phyloP scores from a whole-genome alignment of 1,140 invertebrate genomes.

The Augochlora pura region DNA sequence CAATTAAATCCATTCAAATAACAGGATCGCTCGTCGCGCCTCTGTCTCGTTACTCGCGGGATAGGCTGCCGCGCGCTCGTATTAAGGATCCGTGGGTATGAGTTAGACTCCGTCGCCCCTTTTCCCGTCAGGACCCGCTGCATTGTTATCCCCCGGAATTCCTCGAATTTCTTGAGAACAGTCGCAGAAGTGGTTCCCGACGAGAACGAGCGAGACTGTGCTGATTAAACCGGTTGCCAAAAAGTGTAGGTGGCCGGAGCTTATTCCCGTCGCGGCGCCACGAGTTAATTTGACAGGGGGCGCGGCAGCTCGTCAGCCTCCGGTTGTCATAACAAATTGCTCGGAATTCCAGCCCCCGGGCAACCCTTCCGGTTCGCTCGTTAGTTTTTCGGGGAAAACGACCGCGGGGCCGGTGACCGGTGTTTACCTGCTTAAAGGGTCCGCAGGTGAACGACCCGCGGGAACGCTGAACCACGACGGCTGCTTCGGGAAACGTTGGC shows the following conservation, averaged over 20 bases:
- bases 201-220: constrained; percentile 40
- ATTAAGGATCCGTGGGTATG: constrained; percentile 12
- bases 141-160: constrained; percentile 37
- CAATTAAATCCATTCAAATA: constrained; percentile 45
- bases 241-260: constrained; percentile 12
- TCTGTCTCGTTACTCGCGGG: constrained; percentile 20
- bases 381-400: neutral
- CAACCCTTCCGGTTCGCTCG: neutral
- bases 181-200: constrained; percentile 31
- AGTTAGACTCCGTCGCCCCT: constrained; percentile 5
- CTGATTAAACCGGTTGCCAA: constrained; percentile 58
- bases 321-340: constrained; percentile 8
- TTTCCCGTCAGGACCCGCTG: neutral
- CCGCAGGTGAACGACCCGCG: neutral
- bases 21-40: constrained; percentile 29
- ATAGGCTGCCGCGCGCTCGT: constrained; percentile 15
- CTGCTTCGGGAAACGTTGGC: neutral
- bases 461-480: neutral
- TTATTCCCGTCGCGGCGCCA: neutral
- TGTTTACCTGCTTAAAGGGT: neutral
- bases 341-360: neutral
- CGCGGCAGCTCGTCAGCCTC: neutral
- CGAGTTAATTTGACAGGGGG: neutral
- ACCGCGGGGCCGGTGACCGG: neutral
- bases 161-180: constrained; percentile 23